phyloP scores from a whole-genome alignment of 2,113 vertebrate genomes.

The Mugil cephalus region DNA sequence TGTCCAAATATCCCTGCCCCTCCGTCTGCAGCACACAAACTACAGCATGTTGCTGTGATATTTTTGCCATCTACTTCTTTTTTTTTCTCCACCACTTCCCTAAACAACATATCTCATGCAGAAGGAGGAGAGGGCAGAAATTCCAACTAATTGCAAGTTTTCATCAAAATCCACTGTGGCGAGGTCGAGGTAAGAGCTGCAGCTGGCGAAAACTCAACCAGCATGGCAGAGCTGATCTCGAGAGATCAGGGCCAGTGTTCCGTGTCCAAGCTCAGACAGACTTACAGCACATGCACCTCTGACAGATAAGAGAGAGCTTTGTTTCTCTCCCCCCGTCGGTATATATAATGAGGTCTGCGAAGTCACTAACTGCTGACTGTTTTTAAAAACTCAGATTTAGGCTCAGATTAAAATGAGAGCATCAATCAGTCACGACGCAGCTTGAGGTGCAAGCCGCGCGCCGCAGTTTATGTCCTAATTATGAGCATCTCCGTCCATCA shows the following conservation, averaged over 20 bases:
- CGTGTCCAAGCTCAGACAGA: conserved; percentile 59
- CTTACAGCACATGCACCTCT: conserved; percentile 28
- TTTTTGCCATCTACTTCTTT: neutral
- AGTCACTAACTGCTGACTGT: conserved; percentile 8
- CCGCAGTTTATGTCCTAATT: conserved; percentile 11
- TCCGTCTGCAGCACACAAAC: neutral
- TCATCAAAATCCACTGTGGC: conserved; percentile 11
- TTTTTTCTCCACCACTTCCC: neutral
- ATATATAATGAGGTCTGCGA: conserved; percentile 58
- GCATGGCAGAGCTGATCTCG: conserved; percentile 52
- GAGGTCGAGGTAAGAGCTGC: conserved; percentile 19
- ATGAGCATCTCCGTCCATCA: neutral
- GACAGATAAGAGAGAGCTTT: conserved; percentile 57
- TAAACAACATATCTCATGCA: neutral
- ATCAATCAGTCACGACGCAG: conserved; percentile 13
- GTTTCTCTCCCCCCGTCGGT: conserved; percentile 29
- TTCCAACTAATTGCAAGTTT: conserved; percentile 20
- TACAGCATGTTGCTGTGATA: neutral
- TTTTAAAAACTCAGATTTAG: conserved; percentile 40
- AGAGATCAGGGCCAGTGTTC: conserved; percentile 68
- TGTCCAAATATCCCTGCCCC: neutral
- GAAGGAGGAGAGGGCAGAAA: neutral
- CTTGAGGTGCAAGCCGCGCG: neutral
- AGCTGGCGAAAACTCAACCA: conserved; percentile 38
- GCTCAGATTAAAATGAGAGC: conserved; percentile 17